phyloP scores from a whole-genome alignment of 2,888 invertebrate species.

The Drosophila austrosaltans region DNA sequence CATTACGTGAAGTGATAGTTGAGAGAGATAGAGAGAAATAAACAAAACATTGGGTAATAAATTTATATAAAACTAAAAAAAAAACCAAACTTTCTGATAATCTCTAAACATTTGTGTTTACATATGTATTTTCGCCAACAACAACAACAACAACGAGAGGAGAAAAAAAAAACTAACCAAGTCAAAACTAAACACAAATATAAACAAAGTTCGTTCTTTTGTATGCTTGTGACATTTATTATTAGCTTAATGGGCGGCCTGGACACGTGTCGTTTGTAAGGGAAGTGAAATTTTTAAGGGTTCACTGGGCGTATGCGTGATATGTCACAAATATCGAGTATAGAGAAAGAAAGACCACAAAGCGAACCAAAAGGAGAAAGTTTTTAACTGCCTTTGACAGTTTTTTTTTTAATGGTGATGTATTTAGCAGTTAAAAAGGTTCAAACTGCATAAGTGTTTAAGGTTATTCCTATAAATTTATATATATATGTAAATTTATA shows the following conservation, averaged over 20 bases:
- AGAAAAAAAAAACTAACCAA: slow-evolving; percentile 5
- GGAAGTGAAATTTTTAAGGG: slow-evolving; percentile 9
- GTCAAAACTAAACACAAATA: slow-evolving; percentile 1
- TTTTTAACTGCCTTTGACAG: slow-evolving; percentile 10
- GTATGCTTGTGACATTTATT: slow-evolving; percentile 10
- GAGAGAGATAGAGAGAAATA: slow-evolving; percentile 5
- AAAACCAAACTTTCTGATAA: slow-evolving; percentile 9
- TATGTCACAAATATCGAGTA: slow-evolving; percentile 37
- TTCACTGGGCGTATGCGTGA: slow-evolving; percentile 53
- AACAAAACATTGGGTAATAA: slow-evolving; percentile 16
- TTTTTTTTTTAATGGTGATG: slow-evolving; percentile 15
- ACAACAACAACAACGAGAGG: background rate
- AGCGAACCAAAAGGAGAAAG: background rate
- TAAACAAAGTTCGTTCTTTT: too few species aligned
- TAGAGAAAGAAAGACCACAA: background rate
- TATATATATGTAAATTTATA: background rate
- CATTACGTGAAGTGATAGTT: slow-evolving; percentile 1
- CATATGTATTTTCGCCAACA: slow-evolving; percentile 8
- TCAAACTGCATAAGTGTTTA: slow-evolving; percentile 7
- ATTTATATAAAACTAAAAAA: slow-evolving; percentile 11
- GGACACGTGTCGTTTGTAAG: slow-evolving; percentile 1
- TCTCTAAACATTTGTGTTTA: slow-evolving; percentile 15
- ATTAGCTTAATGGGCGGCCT: slow-evolving; percentile 15
- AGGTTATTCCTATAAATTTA: slow-evolving; percentile 1
- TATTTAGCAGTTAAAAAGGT: slow-evolving; percentile 8